These are phyloP conservation scores for Salticus scenicus DNA, from an alignment of 2,888 invertebrate species.

Conservation along the genomic window DNA sequence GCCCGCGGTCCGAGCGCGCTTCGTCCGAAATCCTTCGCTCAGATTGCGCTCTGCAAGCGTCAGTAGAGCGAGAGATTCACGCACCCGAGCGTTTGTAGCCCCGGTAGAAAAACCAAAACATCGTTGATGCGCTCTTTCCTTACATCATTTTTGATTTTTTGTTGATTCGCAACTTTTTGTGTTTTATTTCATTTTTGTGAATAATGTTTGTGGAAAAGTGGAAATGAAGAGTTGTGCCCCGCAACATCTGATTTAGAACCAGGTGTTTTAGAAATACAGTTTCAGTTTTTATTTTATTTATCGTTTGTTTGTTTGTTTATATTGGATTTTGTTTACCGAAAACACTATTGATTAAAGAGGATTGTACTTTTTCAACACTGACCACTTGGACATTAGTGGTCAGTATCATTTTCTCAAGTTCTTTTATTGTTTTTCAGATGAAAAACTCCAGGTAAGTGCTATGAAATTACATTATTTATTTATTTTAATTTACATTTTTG, in stretches of 20 bases:
- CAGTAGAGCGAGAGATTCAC: slow-evolving; percentile 42
- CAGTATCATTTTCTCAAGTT: not conserved
- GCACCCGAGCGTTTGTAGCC: slow-evolving; percentile 15
- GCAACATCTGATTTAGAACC: not conserved
- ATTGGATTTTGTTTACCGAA: slow-evolving; percentile 7
- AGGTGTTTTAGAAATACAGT: not conserved
- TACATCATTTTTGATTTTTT: slow-evolving; percentile 7
- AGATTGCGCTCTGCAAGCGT: slow-evolving; percentile 45
- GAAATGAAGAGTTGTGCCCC: not conserved
- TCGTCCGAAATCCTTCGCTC: slow-evolving; percentile 51
- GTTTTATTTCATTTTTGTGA: not conserved
- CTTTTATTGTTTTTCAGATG: not conserved
- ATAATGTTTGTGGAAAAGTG: not conserved
- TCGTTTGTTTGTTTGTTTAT: slow-evolving; percentile 1
- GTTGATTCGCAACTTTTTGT: slow-evolving; percentile 18
- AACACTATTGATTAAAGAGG: not conserved
- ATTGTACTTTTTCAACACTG: not conserved
- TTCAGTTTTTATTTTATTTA: slow-evolving; percentile 17
- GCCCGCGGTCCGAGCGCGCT: slow-evolving; percentile 47
- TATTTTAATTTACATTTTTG: too few species aligned
- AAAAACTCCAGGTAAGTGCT: too few species aligned
- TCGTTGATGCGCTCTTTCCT: slow-evolving; percentile 10
- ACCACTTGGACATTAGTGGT: slow-evolving; percentile 14
- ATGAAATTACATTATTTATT: too few species aligned
- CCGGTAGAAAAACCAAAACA: slow-evolving; percentile 44